Evolutionary conservation across 2,113 vertebrate species (phyloP).

Genomic region (Hemicordylus capensis): DNA sequence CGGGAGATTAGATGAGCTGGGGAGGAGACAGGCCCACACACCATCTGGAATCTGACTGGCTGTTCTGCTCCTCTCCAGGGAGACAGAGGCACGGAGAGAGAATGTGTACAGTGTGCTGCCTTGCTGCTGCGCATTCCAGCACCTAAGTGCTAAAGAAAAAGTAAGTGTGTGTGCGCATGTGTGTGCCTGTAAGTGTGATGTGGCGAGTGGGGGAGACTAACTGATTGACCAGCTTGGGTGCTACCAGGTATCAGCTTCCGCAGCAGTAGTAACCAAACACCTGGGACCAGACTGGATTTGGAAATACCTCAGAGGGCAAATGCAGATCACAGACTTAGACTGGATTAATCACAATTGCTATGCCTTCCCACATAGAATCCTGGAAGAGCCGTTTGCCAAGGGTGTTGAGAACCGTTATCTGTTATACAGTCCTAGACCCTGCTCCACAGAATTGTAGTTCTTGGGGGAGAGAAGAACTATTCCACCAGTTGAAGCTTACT

Average conservation of each 20-base stretch:
- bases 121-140: background rate
- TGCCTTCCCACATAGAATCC: background rate
- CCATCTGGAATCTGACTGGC: conserved; percentile 1
- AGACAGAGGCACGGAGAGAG: background rate
- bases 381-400: background rate
- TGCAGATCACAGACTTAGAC: too few species aligned
- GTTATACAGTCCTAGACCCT: background rate
- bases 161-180: background rate
- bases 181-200: background rate
- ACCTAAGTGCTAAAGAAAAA: background rate
- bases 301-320: too few species aligned
- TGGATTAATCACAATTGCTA: background rate
- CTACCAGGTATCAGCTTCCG: background rate
- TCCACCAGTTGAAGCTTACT: background rate
- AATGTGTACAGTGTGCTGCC: background rate
- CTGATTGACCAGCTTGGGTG: background rate
- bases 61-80: background rate
- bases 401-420: background rate
- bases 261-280: background rate
- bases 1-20: background rate
- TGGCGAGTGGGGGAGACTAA: background rate
- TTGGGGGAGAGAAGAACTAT: background rate
- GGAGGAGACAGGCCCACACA: background rate
- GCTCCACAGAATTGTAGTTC: background rate
- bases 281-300: background rate